Evolutionary conservation across 1,140 invertebrate species (phyloP).

Genomic region (Drosophila teissieri): DNA sequence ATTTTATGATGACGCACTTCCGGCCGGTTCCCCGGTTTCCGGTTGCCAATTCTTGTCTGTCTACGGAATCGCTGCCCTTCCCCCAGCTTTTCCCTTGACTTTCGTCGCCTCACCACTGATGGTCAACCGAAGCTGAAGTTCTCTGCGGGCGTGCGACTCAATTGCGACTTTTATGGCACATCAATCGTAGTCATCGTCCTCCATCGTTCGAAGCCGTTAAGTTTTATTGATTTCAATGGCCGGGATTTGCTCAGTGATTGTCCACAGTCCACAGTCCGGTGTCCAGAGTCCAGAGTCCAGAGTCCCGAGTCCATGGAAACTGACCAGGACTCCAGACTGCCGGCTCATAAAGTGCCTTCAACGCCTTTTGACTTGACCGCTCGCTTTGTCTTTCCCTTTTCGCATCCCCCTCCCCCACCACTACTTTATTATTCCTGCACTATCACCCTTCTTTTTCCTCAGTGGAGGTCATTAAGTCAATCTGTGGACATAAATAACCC

Average conservation of each 20-base stretch:
- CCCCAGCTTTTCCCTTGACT: constrained; percentile 1
- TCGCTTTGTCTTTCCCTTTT: constrained; percentile 71
- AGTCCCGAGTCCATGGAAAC: constrained; percentile 9
- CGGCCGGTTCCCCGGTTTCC: constrained; percentile 21
- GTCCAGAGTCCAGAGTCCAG: constrained; percentile 21
- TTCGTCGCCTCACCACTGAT: constrained; percentile 29
- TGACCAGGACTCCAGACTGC: constrained; percentile 17
- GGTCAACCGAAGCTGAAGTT: constrained; percentile 46
- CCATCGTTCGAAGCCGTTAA: constrained; percentile 69
- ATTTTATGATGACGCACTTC: constrained; percentile 83
- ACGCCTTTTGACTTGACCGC: constrained; percentile 80
- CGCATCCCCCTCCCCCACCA: background rate
- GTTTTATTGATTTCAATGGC: constrained; percentile 83
- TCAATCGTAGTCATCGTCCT: constrained; percentile 61
- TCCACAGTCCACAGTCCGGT: constrained; percentile 26
- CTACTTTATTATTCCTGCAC: constrained; percentile 18
- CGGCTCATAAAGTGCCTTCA: constrained; percentile 80
- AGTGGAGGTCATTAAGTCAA: constrained; percentile 75
- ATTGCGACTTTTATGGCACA: constrained; percentile 83
- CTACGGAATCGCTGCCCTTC: constrained; percentile 3
- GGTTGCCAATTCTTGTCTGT: constrained; percentile 29
- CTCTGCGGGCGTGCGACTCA: constrained; percentile 77
- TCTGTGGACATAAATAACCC: constrained; percentile 72
- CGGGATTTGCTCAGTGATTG: constrained; percentile 77
- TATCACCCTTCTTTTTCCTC: constrained; percentile 22